Base-by-base conservation (phyloP, 2,888 invertebrate genomes). In the Oscheius sp. region DNA sequence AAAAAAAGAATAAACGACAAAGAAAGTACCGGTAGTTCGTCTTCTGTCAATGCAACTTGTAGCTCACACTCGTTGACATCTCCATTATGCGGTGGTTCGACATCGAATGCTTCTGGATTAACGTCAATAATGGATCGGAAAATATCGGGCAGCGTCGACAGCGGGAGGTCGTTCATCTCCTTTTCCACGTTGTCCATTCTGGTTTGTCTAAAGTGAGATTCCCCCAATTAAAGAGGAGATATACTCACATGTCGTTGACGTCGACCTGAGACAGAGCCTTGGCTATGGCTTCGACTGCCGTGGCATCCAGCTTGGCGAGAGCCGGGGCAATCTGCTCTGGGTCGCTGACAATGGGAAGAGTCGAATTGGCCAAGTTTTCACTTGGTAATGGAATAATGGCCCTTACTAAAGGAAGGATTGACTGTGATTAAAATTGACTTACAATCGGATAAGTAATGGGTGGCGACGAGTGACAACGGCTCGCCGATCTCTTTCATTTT, bases 381-480 rank as follows among this genome's bases (percentile, higher is more conserved):
- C 75, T 75, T 2, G 85, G 85, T 12, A 82, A 79, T 1, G 85
- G 85, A n/a, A 85, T 72, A 61, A 84, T 74, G n/a, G 71, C 68
- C 13, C 76, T 69, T 9, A 83, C 85, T 85, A 52, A 59, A 81
- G 81, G 45, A 45, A 1, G 16, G 25, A 12, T 52, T 29, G n/a
- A 27, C 9, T 12, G 12, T 25, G 23, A 35, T 3, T 6, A 27
- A 43, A 45, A 55, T 13, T 6, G 21, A 49, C 75, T 63, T 46
- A 86, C 85, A 78, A 59, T 85, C 86, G 9, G 81, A 81, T 25
- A 84, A 46, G 29, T 81, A 84, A 76, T 86, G 85, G 9, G 84
- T 83, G 13, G 76, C 79, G 12, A 81, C 81, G 58, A 86, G 76
- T 55, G 83, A 79, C 2, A 86, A 25, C 3, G 86, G 85, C 18